phyloP scores from a whole-genome alignment of 2,797 vertebrate species.

The Sebastiscus tertius region DNA sequence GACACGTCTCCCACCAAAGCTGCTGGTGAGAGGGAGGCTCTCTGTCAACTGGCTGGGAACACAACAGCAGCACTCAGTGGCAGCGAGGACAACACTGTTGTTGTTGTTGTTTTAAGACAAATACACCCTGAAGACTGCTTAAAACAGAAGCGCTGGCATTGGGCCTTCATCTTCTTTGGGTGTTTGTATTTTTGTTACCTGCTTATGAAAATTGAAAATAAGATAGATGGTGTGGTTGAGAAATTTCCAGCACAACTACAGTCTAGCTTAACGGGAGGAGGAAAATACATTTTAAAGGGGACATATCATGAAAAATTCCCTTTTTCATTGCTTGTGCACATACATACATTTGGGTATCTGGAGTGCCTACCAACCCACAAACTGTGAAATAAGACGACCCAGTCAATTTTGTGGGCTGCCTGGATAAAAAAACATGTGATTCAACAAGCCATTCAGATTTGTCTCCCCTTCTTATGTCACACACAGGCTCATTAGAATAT shows the following conservation, averaged over 20 bases:
- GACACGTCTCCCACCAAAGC: conserved; percentile 57
- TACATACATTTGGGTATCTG: too few species aligned
- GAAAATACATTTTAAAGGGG: neutral
- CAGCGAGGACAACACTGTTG: neutral
- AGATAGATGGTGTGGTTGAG: neutral
- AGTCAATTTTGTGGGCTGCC: too few species aligned
- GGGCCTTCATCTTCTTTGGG: neutral
- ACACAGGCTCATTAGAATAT: too few species aligned
- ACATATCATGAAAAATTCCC: too few species aligned
- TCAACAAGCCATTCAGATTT: too few species aligned
- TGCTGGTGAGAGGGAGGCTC: conserved; percentile 72
- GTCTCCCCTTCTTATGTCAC: too few species aligned
- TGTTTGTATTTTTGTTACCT: neutral
- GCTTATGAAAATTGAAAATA: neutral
- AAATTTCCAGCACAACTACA: neutral
- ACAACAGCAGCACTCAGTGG: neutral
- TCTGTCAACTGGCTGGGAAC: conserved; percentile 19
- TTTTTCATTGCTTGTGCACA: too few species aligned
- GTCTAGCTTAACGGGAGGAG: neutral
- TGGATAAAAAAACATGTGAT: too few species aligned
- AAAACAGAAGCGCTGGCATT: neutral
- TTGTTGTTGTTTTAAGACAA: conserved; percentile 17
- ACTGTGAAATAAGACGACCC: too few species aligned
- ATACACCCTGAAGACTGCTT: neutral
- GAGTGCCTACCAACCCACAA: too few species aligned